A percentile compares a stretch with the other conserved stretches of the same genome.
Conservation (phyloP, 2,888 invertebrate species). For the Parnassius apollo region DNA sequence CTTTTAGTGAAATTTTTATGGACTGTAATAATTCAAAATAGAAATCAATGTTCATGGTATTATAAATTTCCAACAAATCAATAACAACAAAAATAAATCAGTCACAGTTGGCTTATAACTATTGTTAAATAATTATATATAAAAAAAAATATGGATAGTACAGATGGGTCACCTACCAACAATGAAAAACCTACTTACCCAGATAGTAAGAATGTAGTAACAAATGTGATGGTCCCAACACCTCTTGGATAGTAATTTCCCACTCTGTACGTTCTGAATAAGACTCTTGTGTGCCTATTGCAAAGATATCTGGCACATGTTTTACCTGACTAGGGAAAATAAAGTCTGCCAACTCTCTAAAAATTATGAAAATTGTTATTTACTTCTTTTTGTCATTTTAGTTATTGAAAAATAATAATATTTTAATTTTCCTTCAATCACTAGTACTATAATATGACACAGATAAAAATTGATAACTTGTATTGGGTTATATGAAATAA, state of each 20-base stretch:
- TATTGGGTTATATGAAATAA: too few relatives aligned
- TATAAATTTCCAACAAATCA: too few relatives aligned
- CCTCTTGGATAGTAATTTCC: constrained; percentile 95
- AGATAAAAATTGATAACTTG: background rate
- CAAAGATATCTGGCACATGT: constrained; percentile 94
- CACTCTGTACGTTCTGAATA: constrained; percentile 92
- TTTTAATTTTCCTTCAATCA: too few relatives aligned
- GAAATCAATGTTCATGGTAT: too few relatives aligned
- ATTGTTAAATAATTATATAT: too few relatives aligned
- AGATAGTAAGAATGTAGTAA: constrained; percentile 91
- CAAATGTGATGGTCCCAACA: constrained; percentile 95
- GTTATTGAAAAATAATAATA: background rate
- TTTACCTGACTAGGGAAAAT: constrained; percentile 92
- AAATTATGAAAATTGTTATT: constrained; percentile 33
- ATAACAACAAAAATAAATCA: too few relatives aligned
- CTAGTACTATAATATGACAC: too few relatives aligned
- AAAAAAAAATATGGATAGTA: too few relatives aligned
- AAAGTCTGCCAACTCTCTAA: constrained; percentile 92
- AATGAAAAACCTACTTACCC: constrained; percentile 67
- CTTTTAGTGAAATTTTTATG: too few relatives aligned
- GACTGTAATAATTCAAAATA: too few relatives aligned
- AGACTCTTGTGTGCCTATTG: constrained; percentile 96
- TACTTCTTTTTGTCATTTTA: background rate
- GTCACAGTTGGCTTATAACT: too few relatives aligned
- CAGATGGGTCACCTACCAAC: too few relatives aligned